These are phyloP conservation scores for Paracentrotus lividus DNA, from an alignment of 53 echinoderm and acorn worm genomes.

Conservation along the genomic window DNA sequence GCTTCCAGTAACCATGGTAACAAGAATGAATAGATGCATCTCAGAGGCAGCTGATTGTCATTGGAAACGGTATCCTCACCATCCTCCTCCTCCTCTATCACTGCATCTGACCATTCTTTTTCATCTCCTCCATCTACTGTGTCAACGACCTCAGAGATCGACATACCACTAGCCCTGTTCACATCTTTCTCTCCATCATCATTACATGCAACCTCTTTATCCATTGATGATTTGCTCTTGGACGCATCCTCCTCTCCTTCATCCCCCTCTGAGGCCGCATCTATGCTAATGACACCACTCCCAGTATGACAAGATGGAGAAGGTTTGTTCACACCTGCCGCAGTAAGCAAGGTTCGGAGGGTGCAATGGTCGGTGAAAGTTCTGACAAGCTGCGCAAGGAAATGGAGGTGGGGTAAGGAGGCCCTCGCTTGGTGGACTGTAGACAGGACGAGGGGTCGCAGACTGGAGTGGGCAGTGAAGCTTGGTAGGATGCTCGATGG, in stretches of 20 bases:
- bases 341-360: slow-evolving; percentile 21
- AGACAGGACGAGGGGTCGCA: slow-evolving; percentile 61
- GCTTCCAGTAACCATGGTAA: slow-evolving; percentile 78
- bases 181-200: background rate
- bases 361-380: slow-evolving; percentile 8
- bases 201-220: background rate
- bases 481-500: slow-evolving; percentile 64
- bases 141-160: background rate
- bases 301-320: background rate
- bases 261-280: background rate
- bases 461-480: slow-evolving; percentile 64
- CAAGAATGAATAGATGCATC: slow-evolving; percentile 76
- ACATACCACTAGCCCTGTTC: slow-evolving; percentile 4
- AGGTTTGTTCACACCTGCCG: background rate
- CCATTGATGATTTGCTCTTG: background rate
- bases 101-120: too few species aligned
- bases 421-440: slow-evolving; percentile 49
- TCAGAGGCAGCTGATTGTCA: slow-evolving; percentile 42
- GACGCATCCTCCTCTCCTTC: background rate
- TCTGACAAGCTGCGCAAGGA: slow-evolving; percentile 66
- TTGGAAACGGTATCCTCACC: background rate
- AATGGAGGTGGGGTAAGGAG: slow-evolving; percentile 70
- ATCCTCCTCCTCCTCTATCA: background rate
- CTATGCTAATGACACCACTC: slow-evolving; percentile 13
- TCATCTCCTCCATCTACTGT: background rate